Evolutionary conservation across 1,140 invertebrate species (phyloP).

Genomic region (Zaprionus tsacasi): DNA sequence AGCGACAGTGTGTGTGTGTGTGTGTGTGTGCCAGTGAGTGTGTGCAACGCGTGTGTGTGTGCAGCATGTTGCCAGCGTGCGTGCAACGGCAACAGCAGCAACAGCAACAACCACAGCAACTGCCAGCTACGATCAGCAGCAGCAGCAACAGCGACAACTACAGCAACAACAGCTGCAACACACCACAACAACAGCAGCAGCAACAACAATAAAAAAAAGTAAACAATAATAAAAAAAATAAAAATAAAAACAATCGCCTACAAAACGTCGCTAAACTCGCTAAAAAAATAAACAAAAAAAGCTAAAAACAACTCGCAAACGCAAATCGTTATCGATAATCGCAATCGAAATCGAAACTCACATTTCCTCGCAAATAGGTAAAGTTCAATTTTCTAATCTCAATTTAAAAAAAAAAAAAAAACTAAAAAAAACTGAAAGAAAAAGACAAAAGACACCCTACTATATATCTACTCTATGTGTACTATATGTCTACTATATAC

Average conservation of each 20-base stretch:
- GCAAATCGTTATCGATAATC: constrained; percentile 20
- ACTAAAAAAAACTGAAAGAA: constrained; percentile 41
- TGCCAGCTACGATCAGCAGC: background rate
- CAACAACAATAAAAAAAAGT: background rate
- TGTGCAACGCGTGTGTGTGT: constrained; percentile 27
- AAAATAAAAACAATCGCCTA: constrained; percentile 4
- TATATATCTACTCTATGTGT: background rate
- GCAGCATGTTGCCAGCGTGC: constrained; percentile 30
- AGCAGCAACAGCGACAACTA: constrained; percentile 7
- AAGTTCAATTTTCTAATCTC: constrained; percentile 63
- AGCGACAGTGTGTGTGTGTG: constrained; percentile 18
- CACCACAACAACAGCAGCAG: background rate
- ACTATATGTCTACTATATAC: background rate
- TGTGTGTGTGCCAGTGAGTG: constrained; percentile 15
- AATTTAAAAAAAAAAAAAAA: constrained; percentile 18
- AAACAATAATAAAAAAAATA: constrained; percentile 9
- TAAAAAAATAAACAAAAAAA: constrained; percentile 11
- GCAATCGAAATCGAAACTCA: constrained; percentile 19
- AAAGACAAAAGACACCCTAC: constrained; percentile 8
- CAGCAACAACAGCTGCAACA: constrained; percentile 8
- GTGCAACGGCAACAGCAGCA: constrained; percentile 18
- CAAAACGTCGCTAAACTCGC: background rate
- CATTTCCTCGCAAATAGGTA: constrained; percentile 65
- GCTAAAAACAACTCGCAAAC: constrained; percentile 1
- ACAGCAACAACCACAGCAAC: constrained; percentile 10